Base-by-base conservation (phyloP, 2,113 vertebrate genomes). In the Propithecus coquereli region DNA sequence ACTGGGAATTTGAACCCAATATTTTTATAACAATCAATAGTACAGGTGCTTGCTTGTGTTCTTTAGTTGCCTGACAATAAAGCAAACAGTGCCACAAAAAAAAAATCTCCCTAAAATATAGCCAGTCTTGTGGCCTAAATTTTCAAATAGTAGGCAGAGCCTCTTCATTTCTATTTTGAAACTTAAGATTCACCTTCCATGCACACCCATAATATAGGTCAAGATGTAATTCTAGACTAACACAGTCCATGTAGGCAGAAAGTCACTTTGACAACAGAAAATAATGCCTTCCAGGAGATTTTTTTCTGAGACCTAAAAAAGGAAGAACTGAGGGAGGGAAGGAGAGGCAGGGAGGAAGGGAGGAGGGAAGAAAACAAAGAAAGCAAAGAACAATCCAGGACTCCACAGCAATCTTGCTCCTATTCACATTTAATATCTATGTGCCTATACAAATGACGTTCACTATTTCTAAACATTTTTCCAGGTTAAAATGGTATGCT, bases 1-100 rank as follows among this genome's bases (percentile, higher is more conserved):
- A 97, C 94, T 89, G 77, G 86, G 74, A 97, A 98, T 93, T 94
- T 84, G 73, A 97, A 97, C 95, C 95, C 70, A 50, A n/a, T 96
- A 97, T 96, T 98, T 94, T 74, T 52, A 25, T 57, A 85, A 73
- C 50, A 87, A 97, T 91, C 81, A 97, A 94, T 2, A 91, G 77
- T 79, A 89, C 0, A 61, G 59, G 68, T 73, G n/a, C 30, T 89
- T 45, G 45, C 68, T 96, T 87, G 54, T 95, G 96, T 95, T 65
- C 5, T 80, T 81, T 52, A 50, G 65, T 0, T 97, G 77, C 77
- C 90, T 94, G 94, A 87, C 70, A 94, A 93, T 73, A 61, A 94
- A 88, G 92, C 89, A 95, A 89, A 77, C 45, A 85, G 86, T 12
- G 4, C 23, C 76, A 93, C 23, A 71, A 91, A 82, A 94, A 86